Conservation (phyloP, 2,888 invertebrate genomes). For the Drosophila demipolita region DNA sequence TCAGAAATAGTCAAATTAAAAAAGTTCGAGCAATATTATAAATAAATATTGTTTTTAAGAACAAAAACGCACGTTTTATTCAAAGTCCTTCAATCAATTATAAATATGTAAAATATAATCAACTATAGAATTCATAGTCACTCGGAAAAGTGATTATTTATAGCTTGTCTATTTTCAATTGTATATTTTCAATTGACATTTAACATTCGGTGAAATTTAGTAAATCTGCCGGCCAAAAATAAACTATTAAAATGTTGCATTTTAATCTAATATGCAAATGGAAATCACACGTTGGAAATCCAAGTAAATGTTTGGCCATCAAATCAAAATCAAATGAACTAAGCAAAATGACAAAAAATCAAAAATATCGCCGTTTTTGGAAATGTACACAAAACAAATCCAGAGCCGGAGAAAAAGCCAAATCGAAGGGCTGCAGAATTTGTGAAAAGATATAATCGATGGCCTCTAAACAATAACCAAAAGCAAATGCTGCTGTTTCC, state of each 20-base stretch:
- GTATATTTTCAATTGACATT: background rate
- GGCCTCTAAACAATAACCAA: constrained; percentile 48
- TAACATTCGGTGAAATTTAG: constrained; percentile 1
- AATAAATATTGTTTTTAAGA: background rate
- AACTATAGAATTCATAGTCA: constrained; percentile 3
- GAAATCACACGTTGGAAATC: constrained; percentile 45
- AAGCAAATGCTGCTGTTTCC: constrained; percentile 55
- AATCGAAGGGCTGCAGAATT: constrained; percentile 34
- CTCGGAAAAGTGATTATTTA: background rate
- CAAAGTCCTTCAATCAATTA: background rate
- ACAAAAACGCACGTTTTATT: background rate
- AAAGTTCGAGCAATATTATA: background rate
- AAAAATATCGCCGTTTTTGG: constrained; percentile 40
- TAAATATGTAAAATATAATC: background rate
- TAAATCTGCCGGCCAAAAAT: constrained; percentile 18
- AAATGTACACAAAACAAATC: constrained; percentile 23
- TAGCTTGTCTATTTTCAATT: background rate
- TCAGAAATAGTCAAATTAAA: background rate
- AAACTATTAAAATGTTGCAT: constrained; percentile 11
- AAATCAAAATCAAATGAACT: constrained; percentile 70
- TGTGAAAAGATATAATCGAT: constrained; percentile 42
- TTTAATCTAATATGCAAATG: constrained; percentile 73
- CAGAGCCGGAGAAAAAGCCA: constrained; percentile 5
- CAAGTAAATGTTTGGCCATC: constrained; percentile 38
- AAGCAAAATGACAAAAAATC: constrained; percentile 40